A percentile compares a stretch with the other conserved stretches of the same genome.
Evolutionary conservation across 1,140 invertebrate genomes (phyloP).

Genomic region (Hyphantria cunea): DNA sequence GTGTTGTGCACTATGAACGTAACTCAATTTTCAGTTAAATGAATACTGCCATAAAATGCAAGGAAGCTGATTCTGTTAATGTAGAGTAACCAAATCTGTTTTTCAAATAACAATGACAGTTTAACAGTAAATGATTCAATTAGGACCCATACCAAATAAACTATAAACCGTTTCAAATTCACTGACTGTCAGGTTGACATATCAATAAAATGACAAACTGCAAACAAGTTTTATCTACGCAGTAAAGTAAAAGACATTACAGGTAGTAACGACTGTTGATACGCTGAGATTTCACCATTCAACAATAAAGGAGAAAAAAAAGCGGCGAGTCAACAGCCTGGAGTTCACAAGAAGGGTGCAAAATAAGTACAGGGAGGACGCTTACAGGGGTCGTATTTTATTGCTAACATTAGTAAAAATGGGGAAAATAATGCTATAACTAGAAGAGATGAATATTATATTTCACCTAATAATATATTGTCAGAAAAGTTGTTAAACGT

Average conservation of each 20-base stretch:
- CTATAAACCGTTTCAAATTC: too few species aligned
- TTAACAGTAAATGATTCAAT: too few species aligned
- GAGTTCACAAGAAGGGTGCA: conserved; percentile 38
- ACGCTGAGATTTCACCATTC: conserved; percentile 18
- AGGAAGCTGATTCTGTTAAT: too few species aligned
- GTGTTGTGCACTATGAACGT: too few species aligned
- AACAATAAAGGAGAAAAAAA: conserved; percentile 25
- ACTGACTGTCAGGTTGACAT: neutral
- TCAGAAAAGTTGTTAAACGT: conserved; percentile 6
- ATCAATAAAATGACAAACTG: neutral
- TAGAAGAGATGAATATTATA: conserved; percentile 3
- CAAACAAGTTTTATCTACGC: neutral
- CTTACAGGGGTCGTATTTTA: conserved; percentile 28
- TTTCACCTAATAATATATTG: conserved; percentile 9
- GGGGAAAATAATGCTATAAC: conserved; percentile 18
- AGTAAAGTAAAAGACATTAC: conserved; percentile 7
- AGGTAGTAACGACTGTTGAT: conserved; percentile 19
- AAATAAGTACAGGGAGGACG: conserved; percentile 36
- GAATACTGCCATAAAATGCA: too few species aligned
- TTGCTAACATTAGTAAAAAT: conserved; percentile 26
- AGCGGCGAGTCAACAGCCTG: conserved; percentile 33
- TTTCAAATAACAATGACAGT: too few species aligned
- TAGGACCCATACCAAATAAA: too few species aligned
- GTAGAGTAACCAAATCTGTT: too few species aligned
- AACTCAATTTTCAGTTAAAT: too few species aligned